These are phyloP conservation scores for Bryconaethiops microstoma DNA, from an alignment of 2,797 vertebrate species.

Conservation along the genomic window DNA sequence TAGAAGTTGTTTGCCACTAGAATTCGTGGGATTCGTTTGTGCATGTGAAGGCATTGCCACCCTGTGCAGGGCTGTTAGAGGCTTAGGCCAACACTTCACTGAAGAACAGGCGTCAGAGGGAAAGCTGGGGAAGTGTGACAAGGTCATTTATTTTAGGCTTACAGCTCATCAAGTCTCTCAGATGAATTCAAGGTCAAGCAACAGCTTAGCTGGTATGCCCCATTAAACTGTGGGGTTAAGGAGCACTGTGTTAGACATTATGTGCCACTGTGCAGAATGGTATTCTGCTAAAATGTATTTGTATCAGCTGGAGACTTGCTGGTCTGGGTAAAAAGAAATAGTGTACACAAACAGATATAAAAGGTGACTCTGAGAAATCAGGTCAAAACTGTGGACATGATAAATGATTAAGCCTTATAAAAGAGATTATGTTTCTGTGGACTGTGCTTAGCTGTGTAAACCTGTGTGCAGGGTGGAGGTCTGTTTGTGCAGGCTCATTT, in stretches of 20 bases:
- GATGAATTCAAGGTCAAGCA: background rate
- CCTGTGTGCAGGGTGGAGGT: background rate
- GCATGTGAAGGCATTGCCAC: conserved; percentile 7
- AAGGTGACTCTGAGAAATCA: background rate
- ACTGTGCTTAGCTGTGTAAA: background rate
- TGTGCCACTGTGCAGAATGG: background rate
- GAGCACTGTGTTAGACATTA: background rate
- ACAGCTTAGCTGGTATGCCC: background rate
- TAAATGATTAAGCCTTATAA: background rate
- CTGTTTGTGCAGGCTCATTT: conserved; percentile 22
- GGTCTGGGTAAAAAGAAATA: background rate
- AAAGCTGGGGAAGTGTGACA: conserved; percentile 1
- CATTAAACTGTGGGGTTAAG: background rate
- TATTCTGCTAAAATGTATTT: background rate
- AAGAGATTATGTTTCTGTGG: background rate
- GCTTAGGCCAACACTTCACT: background rate
- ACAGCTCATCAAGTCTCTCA: background rate
- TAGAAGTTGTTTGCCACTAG: background rate
- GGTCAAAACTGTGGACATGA: background rate
- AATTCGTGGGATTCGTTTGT: background rate
- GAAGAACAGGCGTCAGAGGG: conserved; percentile 9
- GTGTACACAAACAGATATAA: background rate
- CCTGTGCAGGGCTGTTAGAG: background rate
- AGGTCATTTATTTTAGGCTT: conserved; percentile 40
- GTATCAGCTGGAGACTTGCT: conserved; percentile 8